phyloP scores from a whole-genome alignment of 1,140 invertebrate species.

The Drosophila leontia region DNA sequence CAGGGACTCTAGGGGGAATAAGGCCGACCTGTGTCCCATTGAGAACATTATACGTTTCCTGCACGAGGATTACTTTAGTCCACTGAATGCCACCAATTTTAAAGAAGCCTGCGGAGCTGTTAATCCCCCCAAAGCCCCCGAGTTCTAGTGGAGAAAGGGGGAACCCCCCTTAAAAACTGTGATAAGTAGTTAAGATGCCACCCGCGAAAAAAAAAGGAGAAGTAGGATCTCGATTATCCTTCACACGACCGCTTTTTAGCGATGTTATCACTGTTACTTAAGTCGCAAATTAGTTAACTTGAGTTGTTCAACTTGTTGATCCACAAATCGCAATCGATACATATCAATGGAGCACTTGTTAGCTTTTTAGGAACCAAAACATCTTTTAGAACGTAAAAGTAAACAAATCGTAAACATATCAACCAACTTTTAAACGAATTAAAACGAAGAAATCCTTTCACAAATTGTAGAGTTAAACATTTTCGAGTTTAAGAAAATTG shows the following conservation, averaged over 20 bases:
- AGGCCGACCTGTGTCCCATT: slow-evolving; percentile 90
- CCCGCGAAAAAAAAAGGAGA: slow-evolving; percentile 12
- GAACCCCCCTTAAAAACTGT: slow-evolving; percentile 58
- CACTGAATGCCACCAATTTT: slow-evolving; percentile 93
- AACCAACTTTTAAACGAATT: slow-evolving; percentile 21
- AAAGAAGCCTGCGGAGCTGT: slow-evolving; percentile 90
- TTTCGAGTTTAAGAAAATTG: neutral
- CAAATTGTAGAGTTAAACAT: neutral
- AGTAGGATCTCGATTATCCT: slow-evolving; percentile 6
- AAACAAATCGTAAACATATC: slow-evolving; percentile 39
- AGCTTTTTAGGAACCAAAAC: slow-evolving; percentile 13
- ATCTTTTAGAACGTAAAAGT: neutral
- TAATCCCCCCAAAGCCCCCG: slow-evolving; percentile 79
- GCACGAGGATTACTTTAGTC: slow-evolving; percentile 93
- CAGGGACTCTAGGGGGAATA: slow-evolving; percentile 85
- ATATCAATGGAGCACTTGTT: slow-evolving; percentile 51
- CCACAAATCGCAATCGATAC: slow-evolving; percentile 51
- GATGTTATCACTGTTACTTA: slow-evolving; percentile 35
- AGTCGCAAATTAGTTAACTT: slow-evolving; percentile 15
- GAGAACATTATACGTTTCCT: slow-evolving; percentile 93
- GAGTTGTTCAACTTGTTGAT: slow-evolving; percentile 36
- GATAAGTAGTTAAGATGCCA: slow-evolving; percentile 66
- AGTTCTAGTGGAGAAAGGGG: slow-evolving; percentile 56
- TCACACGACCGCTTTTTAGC: slow-evolving; percentile 49
- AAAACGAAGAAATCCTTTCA: neutral